Percentiles rank a stretch among this genome's conserved stretches.
Evolutionary conservation across 37 sponge, comb jelly and placozoan species (phyloP).

Genomic region (Axinella damicornis): DNA sequence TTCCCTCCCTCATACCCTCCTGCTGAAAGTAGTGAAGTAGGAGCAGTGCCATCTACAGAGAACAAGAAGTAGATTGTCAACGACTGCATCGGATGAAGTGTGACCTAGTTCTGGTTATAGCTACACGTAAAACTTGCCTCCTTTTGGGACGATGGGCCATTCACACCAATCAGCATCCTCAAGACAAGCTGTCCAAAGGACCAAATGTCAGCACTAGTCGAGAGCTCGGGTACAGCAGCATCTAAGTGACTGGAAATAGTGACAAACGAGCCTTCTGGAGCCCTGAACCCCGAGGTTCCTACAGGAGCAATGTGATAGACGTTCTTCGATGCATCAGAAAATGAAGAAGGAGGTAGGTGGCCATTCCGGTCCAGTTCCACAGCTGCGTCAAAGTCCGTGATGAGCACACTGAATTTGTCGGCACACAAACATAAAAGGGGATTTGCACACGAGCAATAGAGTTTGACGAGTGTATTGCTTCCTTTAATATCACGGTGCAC

Average conservation of each 20-base stretch:
- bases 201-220: conserved; percentile 37
- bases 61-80: neutral
- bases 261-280: conserved; percentile 11
- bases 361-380: conserved; percentile 25
- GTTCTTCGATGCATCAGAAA: neutral
- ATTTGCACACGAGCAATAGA: conserved; percentile 17
- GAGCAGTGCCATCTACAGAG: conserved; percentile 1
- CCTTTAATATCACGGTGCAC: conserved; percentile 60
- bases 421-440: conserved; percentile 19
- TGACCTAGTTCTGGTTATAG: no score
- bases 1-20: neutral
- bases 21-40: conserved; percentile 24
- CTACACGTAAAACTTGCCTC: neutral
- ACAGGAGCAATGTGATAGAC: conserved; percentile 32
- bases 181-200: conserved; percentile 25
- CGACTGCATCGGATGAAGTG: no score
- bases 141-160: conserved; percentile 41
- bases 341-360: neutral
- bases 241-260: neutral
- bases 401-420: conserved; percentile 28
- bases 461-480: conserved; percentile 26
- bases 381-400: conserved; percentile 53
- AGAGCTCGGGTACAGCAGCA: neutral
- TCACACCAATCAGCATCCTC: conserved; percentile 25
- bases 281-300: conserved; percentile 37